phyloP scores from a whole-genome alignment of 2,113 vertebrate genomes.

The Hyperoodon ampullatus region DNA sequence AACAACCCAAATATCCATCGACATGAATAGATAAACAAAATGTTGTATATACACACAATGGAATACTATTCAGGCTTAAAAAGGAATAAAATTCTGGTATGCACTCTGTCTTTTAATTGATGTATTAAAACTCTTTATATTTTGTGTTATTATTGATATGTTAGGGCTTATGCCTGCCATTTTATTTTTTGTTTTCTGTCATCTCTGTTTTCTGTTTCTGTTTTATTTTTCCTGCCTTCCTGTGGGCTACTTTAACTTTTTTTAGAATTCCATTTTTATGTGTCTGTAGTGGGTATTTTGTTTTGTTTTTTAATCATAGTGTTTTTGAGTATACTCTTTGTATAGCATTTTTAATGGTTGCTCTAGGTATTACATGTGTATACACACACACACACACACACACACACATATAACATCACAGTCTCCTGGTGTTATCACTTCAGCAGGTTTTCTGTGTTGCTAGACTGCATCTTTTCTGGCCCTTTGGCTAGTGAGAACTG shows the following conservation, averaged over 20 bases:
- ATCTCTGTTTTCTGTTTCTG: not conserved
- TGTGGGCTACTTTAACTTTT: not conserved
- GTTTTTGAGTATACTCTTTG: conserved; percentile 5
- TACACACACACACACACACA: too few species aligned
- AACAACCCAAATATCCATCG: not conserved
- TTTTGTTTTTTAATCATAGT: not conserved
- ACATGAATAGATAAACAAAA: not conserved
- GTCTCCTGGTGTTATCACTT: not conserved
- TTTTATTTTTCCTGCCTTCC: conserved; percentile 28
- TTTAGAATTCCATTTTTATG: conserved; percentile 17
- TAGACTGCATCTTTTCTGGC: not conserved
- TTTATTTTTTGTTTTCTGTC: not conserved
- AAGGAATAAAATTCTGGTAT: not conserved
- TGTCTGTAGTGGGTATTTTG: not conserved
- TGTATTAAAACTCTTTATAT: not conserved
- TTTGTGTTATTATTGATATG: not conserved
- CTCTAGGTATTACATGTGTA: not conserved
- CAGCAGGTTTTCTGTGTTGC: not conserved
- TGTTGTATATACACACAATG: not conserved
- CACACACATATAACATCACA: not conserved
- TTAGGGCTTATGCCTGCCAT: not conserved
- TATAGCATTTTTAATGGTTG: not conserved
- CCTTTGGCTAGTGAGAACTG: not conserved
- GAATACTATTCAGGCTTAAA: conserved; percentile 9
- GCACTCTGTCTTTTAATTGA: conserved; percentile 16